These are phyloP conservation scores for Hylaeus volcanicus DNA, from an alignment of 1,140 invertebrate genomes.

Conservation along the genomic window DNA sequence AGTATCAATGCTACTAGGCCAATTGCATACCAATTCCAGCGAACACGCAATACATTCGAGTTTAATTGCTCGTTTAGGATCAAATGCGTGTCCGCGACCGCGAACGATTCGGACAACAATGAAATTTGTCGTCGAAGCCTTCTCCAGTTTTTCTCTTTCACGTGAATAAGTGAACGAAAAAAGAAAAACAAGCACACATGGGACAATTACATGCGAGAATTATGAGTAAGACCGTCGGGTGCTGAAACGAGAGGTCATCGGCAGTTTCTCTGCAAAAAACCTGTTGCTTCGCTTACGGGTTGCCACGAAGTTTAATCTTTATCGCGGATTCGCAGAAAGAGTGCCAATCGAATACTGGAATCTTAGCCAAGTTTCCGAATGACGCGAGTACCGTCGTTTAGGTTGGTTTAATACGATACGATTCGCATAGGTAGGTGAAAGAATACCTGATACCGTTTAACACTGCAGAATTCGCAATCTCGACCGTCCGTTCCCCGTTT, in stretches of 20 bases:
- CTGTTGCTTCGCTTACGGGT: conserved; percentile 66
- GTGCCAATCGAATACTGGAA: conserved; percentile 25
- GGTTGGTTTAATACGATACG: background rate
- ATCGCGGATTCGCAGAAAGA: conserved; percentile 8
- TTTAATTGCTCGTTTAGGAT: background rate
- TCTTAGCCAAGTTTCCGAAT: conserved; percentile 27
- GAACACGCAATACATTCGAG: background rate
- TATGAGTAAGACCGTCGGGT: background rate
- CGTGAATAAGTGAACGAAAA: background rate
- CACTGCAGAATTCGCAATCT: conserved; percentile 17
- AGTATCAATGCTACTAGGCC: background rate
- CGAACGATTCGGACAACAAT: background rate
- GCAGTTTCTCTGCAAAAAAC: conserved; percentile 59
- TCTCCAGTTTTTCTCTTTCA: background rate
- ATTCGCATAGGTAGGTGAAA: conserved; percentile 11
- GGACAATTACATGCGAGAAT: background rate
- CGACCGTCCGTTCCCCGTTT: background rate
- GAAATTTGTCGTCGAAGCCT: background rate
- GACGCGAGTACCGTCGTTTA: background rate
- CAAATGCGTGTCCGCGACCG: no score
- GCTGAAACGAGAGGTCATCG: conserved; percentile 36
- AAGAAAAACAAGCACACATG: no score
- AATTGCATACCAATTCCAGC: background rate
- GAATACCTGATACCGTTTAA: conserved; percentile 10
- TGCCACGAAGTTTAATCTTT: conserved; percentile 33